Conservation (phyloP, 2,797 vertebrate genomes). For the Crocidura indochinensis region DNA sequence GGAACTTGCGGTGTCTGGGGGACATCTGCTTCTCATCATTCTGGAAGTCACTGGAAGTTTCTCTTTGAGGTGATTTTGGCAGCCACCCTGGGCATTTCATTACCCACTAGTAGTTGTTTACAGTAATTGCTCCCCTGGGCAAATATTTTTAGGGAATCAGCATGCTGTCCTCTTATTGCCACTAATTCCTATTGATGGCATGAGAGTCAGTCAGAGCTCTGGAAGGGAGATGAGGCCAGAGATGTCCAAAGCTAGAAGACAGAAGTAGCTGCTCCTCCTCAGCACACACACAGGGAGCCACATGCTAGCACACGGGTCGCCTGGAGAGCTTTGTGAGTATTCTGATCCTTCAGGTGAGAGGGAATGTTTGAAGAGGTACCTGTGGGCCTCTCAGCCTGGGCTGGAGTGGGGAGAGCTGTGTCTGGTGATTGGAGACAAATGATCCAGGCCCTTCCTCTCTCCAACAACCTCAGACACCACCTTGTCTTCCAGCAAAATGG, state of each 20-base stretch:
- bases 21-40: not conserved
- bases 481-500: not conserved
- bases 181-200: not conserved
- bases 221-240: not conserved
- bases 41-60: constrained; percentile 40
- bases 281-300: not conserved
- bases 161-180: not conserved
- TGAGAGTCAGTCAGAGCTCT: constrained; percentile 2
- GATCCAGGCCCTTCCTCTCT: not conserved
- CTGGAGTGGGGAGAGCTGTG: not conserved
- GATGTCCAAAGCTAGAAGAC: not conserved
- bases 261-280: not conserved
- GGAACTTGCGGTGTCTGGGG: not conserved
- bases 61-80: constrained; percentile 5
- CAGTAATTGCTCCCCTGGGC: constrained; percentile 12
- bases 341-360: not conserved
- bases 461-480: not conserved
- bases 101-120: not conserved
- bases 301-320: too few relatives aligned
- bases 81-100: constrained; percentile 27
- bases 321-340: not conserved
- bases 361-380: not conserved
- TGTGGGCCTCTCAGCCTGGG: not conserved
- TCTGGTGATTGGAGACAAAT: not conserved
- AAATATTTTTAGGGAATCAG: not conserved